phyloP scores from a whole-genome alignment of 1,140 invertebrate genomes.

The Episyrphus balteatus region DNA sequence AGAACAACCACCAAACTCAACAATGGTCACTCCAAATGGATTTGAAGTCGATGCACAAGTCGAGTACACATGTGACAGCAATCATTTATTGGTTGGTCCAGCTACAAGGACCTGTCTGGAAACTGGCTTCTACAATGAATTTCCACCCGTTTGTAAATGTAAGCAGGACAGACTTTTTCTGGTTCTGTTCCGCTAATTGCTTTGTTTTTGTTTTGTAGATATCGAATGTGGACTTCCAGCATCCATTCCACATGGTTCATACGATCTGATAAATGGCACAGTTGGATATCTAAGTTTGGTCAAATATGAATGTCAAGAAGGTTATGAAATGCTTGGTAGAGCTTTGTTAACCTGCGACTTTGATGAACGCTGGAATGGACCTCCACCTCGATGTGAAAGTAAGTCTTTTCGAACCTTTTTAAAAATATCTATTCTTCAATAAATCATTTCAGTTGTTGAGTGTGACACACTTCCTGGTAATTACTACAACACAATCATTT shows the following conservation, averaged over 20 bases:
- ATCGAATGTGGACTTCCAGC: constrained; percentile 85
- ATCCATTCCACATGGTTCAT: constrained; percentile 70
- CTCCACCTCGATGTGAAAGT: constrained; percentile 79
- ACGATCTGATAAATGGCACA: constrained; percentile 70
- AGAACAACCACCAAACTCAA: constrained; percentile 87
- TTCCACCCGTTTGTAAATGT: constrained; percentile 88
- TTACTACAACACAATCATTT: constrained; percentile 54
- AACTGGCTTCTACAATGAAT: constrained; percentile 88
- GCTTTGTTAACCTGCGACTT: constrained; percentile 79
- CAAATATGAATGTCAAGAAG: constrained; percentile 70
- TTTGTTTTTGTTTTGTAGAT: constrained; percentile 42
- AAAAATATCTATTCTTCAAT: background rate
- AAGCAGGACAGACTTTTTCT: constrained; percentile 27
- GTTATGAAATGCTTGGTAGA: constrained; percentile 72
- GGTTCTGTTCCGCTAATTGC: background rate
- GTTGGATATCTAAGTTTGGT: constrained; percentile 76
- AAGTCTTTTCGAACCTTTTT: constrained; percentile 20
- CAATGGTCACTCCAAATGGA: constrained; percentile 54
- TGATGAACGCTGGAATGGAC: constrained; percentile 87
- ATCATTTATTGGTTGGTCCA: constrained; percentile 77
- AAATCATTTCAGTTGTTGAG: constrained; percentile 47
- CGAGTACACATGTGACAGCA: constrained; percentile 76
- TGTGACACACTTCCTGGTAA: constrained; percentile 63
- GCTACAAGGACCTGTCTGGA: constrained; percentile 71
- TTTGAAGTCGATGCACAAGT: constrained; percentile 79